Conservation (phyloP, 2,797 vertebrate genomes). For the Bradypodion pumilum region DNA sequence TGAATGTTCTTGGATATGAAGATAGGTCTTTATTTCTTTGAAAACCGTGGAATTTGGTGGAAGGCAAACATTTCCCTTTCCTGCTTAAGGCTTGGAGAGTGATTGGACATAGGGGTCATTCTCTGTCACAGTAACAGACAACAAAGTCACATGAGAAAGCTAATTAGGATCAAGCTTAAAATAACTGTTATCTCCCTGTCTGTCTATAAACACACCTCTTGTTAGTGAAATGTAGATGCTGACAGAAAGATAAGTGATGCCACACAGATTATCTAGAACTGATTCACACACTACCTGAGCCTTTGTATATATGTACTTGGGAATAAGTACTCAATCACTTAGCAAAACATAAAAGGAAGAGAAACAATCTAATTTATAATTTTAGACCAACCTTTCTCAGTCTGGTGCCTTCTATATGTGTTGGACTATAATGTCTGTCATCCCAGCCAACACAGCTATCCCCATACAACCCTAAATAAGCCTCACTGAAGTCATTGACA, state of each 20-base stretch:
- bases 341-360: too few species aligned
- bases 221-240: background rate
- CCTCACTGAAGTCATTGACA: too few species aligned
- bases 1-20: background rate
- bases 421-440: too few species aligned
- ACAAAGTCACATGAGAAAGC: background rate
- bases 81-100: background rate
- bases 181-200: background rate
- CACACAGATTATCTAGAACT: background rate
- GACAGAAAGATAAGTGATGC: background rate
- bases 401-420: too few species aligned
- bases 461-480: too few species aligned
- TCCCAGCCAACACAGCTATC: too few species aligned
- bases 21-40: background rate
- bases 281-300: background rate
- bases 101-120: background rate
- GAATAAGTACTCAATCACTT: background rate
- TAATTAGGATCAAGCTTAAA: constrained; percentile 2
- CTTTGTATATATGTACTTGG: too few species aligned
- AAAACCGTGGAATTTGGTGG: background rate
- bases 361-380: background rate
- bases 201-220: background rate
- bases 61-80: background rate
- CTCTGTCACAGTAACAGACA: background rate
- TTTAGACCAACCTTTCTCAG: background rate